Evolutionary conservation across 2,113 vertebrate genomes (phyloP).

Genomic region (Pimephales promelas): DNA sequence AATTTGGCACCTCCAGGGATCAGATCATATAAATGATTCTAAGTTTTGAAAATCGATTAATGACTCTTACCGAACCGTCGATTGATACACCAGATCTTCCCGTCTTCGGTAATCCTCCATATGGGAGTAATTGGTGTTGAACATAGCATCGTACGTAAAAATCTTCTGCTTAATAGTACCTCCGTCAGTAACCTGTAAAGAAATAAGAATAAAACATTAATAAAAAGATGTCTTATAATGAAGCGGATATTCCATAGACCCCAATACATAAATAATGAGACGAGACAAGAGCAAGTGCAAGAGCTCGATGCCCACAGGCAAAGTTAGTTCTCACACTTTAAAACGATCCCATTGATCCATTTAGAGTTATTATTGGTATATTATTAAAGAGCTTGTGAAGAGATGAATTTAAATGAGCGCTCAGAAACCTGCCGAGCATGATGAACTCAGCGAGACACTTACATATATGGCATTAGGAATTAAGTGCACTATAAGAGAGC

Average conservation of each 20-base stretch:
- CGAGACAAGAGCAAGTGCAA: constrained; percentile 3
- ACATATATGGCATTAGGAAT: constrained; percentile 40
- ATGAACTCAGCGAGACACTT: constrained; percentile 59
- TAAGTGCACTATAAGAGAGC: constrained; percentile 46
- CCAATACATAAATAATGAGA: constrained; percentile 35
- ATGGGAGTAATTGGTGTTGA: constrained; percentile 97
- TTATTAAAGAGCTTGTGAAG: constrained; percentile 56
- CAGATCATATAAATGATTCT: not conserved
- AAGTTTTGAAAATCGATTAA: not conserved
- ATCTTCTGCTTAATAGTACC: constrained; percentile 98
- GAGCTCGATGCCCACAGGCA: constrained; percentile 41
- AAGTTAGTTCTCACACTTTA: constrained; percentile 51
- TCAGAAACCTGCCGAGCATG: constrained; percentile 59
- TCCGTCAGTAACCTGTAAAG: constrained; percentile 90
- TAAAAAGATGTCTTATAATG: constrained; percentile 56
- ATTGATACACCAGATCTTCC: constrained; percentile 95
- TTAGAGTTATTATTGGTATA: constrained; percentile 59
- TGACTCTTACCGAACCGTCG: constrained; percentile 89
- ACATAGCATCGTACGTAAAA: constrained; percentile 98
- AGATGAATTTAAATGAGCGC: constrained; percentile 28
- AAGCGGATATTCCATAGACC: constrained; percentile 35
- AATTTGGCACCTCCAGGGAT: not conserved
- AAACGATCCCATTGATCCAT: constrained; percentile 66
- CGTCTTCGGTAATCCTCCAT: constrained; percentile 94
- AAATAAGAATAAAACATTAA: constrained; percentile 42